Percentiles rank a stretch among this genome's conserved stretches.
Evolutionary conservation across 2,888 invertebrate species (phyloP).

Genomic region (Julus scanicus): DNA sequence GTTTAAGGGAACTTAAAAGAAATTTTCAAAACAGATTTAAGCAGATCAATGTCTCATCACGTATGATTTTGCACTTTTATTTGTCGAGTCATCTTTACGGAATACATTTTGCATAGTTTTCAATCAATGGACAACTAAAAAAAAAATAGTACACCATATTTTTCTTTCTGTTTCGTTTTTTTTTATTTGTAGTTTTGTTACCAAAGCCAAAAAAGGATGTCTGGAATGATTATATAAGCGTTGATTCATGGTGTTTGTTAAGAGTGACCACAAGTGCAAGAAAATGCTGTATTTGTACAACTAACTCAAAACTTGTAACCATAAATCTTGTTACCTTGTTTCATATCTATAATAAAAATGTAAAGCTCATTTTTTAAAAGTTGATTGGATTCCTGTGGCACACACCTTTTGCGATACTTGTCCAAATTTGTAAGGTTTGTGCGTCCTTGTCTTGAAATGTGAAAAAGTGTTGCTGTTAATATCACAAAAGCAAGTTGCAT

Average conservation of each 20-base stretch:
- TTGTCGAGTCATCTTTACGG: not conserved
- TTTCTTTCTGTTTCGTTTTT: not conserved
- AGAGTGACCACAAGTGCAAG: slow-evolving; percentile 6
- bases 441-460: slow-evolving; percentile 2
- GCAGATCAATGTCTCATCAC: not conserved
- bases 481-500: slow-evolving; percentile 46
- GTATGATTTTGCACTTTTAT: slow-evolving; percentile 8
- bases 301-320: slow-evolving; percentile 36
- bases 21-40: not conserved
- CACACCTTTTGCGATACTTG: not conserved
- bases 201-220: slow-evolving; percentile 34
- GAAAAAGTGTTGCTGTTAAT: slow-evolving; percentile 37
- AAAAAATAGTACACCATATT: not conserved
- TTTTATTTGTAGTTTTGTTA: slow-evolving; percentile 33
- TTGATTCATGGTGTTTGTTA: slow-evolving; percentile 3
- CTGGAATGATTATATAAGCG: not conserved
- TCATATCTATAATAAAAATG: slow-evolving; percentile 43
- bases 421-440: slow-evolving; percentile 19
- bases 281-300: slow-evolving; percentile 31
- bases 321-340: slow-evolving; percentile 30
- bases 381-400: slow-evolving; percentile 22
- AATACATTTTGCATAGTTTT: not conserved
- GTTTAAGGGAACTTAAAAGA: not conserved
- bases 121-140: not conserved
- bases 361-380: slow-evolving; percentile 41